phyloP scores from a whole-genome alignment of 2,113 vertebrate genomes.

The Spea bombifrons region DNA sequence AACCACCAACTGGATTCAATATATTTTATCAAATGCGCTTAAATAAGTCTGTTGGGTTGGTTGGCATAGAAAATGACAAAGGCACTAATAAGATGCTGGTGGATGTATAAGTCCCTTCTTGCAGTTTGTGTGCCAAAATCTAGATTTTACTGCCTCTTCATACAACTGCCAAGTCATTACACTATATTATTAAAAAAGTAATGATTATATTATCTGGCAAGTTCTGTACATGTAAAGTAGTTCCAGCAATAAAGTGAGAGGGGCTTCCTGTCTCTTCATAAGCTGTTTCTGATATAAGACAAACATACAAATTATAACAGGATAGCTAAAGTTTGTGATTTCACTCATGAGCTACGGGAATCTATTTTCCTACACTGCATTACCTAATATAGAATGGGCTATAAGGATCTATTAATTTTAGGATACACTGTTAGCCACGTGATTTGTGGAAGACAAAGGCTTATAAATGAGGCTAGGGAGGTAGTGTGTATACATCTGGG shows the following conservation, averaged over 20 bases:
- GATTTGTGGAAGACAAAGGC: no score
- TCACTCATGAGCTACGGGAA: background rate
- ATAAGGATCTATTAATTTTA: background rate
- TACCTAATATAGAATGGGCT: background rate
- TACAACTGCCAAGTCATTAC: slow-evolving; percentile 9
- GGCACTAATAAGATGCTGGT: background rate
- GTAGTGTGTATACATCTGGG: no score
- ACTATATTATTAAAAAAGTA: background rate
- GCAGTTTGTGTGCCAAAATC: slow-evolving; percentile 5
- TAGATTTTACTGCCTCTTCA: slow-evolving; percentile 1
- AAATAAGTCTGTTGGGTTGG: background rate
- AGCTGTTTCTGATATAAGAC: background rate
- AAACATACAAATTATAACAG: background rate
- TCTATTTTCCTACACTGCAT: background rate
- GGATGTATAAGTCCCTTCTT: background rate
- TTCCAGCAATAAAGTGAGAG: background rate
- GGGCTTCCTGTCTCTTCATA: background rate
- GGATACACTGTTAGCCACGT: no score
- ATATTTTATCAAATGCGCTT: background rate
- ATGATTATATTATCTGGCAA: slow-evolving; percentile 7
- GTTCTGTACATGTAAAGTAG: background rate
- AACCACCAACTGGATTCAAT: background rate
- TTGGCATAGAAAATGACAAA: background rate
- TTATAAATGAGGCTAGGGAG: no score
- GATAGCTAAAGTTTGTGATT: background rate